Percentiles rank a stretch among this genome's conserved stretches.
These are phyloP conservation scores for Siniperca obscura DNA, from an alignment of 2,797 vertebrate genomes.

Conservation along the genomic window DNA sequence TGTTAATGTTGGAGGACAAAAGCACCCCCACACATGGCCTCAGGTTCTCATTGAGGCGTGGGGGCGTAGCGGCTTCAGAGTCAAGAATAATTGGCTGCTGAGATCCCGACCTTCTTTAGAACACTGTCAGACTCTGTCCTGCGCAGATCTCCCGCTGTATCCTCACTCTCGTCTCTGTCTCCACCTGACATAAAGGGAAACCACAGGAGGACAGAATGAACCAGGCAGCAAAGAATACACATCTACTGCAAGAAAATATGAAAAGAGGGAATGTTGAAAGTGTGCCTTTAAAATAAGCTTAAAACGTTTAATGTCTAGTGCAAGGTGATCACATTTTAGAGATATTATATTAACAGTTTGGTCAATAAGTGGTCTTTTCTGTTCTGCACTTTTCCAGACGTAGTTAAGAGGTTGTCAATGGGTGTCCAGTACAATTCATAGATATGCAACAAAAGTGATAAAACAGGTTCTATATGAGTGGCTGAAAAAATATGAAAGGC, in stretches of 20 bases:
- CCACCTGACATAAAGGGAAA: constrained; percentile 84
- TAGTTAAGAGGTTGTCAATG: not conserved
- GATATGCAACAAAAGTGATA: not conserved
- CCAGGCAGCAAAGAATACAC: not conserved
- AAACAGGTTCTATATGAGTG: not conserved
- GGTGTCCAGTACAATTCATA: not conserved
- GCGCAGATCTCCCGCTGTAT: constrained; percentile 90
- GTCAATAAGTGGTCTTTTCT: not conserved
- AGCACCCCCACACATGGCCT: constrained; percentile 49
- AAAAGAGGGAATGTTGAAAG: too few species aligned
- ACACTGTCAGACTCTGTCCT: constrained; percentile 96
- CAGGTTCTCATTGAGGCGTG: constrained; percentile 32
- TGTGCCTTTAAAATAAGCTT: not conserved
- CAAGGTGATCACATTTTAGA: not conserved
- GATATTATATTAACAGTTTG: too few species aligned
- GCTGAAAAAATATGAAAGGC: not conserved
- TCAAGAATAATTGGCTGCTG: constrained; percentile 43
- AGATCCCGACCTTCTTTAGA: constrained; percentile 92
- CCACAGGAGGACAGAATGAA: constrained; percentile 17
- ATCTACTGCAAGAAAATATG: not conserved
- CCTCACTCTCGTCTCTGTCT: constrained; percentile 91
- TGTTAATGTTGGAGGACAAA: constrained; percentile 64
- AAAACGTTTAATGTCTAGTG: not conserved
- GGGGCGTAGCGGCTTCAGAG: constrained; percentile 30
- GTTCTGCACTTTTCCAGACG: not conserved